phyloP scores from a whole-genome alignment of 2,797 vertebrate genomes.

The Melanotaenia trifasciata region DNA sequence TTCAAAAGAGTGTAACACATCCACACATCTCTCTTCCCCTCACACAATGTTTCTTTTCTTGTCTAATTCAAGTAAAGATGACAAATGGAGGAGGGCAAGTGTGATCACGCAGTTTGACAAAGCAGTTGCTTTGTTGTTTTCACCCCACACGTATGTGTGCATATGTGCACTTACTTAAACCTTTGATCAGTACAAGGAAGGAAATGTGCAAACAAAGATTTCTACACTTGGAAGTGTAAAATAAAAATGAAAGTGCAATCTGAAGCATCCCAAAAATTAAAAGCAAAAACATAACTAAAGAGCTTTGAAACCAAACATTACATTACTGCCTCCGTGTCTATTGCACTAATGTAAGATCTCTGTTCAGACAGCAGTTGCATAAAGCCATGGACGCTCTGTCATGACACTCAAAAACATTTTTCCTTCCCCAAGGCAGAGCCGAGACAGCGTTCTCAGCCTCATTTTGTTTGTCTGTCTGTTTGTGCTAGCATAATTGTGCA shows the following conservation, averaged over 20 bases:
- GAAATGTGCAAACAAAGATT: slow-evolving; percentile 50
- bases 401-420: neutral
- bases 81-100: slow-evolving; percentile 53
- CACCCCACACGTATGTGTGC: slow-evolving; percentile 38
- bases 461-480: slow-evolving; percentile 20
- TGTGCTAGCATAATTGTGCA: slow-evolving; percentile 1
- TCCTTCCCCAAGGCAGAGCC: neutral
- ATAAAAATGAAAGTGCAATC: slow-evolving; percentile 40
- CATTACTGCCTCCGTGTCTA: slow-evolving; percentile 24
- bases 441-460: slow-evolving; percentile 6
- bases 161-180: slow-evolving; percentile 29
- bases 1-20: slow-evolving; percentile 18
- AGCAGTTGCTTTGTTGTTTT: slow-evolving; percentile 52
- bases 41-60: slow-evolving; percentile 18
- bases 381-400: slow-evolving; percentile 28
- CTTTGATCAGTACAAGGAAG: slow-evolving; percentile 61
- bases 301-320: slow-evolving; percentile 28
- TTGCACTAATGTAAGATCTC: slow-evolving; percentile 21
- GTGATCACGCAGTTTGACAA: slow-evolving; percentile 55
- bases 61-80: slow-evolving; percentile 47
- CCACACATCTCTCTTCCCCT: slow-evolving; percentile 16
- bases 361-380: neutral
- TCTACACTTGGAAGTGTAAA: slow-evolving; percentile 41
- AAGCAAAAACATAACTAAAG: slow-evolving; percentile 17
- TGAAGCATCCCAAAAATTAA: slow-evolving; percentile 39